Evolutionary conservation across 2,797 vertebrate genomes (phyloP), one percentile per base, ranked within the genome.

Genomic region (Phoebastria nigripes): DNA sequence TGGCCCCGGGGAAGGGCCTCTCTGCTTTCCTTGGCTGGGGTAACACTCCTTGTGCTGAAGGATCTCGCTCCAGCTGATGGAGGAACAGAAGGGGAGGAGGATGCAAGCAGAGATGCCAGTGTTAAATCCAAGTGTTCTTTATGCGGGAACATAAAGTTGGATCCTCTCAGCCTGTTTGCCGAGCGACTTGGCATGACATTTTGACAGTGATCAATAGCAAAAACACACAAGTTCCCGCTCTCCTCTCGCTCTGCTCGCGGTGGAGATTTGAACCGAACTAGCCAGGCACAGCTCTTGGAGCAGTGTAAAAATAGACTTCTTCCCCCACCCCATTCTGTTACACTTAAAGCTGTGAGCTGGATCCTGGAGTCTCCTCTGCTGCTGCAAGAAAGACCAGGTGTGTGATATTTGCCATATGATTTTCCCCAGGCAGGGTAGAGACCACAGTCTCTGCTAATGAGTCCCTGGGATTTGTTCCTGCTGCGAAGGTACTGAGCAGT

Each of bases 151-250:
- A 94, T 91, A 56, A 96, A 96, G 91, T 96, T 96, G 96, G 96
- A 96, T 97, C 82, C 70, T 81, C 46, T 76, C 91, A 90, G 83
- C 63, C 77, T 96, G 91, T 96, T 95, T 95, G 96, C 95, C 5
- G 78, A 95, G 86, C 0, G 8, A 92, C 88, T 96, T 96, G 96
- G 96, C 96, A 85, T 95, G 94, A 84, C 91, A 76, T 95, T 95
- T 94, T 96, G 96, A 97, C 94, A 95, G 96, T 90, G 95, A 96
- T 96, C 96, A 95, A 95, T 93, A 91, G 88, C 87, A 46, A 91
- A 96, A 95, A 63, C 90, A 92, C 79, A 83, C 88, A 91, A 84
- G 66, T 73, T 85, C 73, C 39, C 0, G 37, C 92, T 92, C 79
- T 82, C 44, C n/a, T 62, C 41, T 51, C 0, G 4, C 62, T 93